A percentile compares a stretch with the other conserved stretches of the same genome.
Conservation (phyloP, 2,797 vertebrate genomes). For the Lemur catta region DNA sequence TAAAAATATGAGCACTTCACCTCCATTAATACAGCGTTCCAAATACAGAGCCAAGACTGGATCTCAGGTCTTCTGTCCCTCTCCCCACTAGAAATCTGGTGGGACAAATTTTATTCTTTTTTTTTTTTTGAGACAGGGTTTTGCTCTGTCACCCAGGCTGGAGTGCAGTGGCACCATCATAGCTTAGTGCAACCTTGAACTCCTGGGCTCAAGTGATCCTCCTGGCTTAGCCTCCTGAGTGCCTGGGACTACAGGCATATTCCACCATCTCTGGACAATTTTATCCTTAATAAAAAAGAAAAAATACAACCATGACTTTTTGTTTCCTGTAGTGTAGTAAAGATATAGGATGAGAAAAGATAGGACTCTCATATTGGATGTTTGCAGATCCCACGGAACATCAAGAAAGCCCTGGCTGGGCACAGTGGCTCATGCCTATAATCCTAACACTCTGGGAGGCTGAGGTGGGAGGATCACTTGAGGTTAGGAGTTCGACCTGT, state of each 20-base stretch:
- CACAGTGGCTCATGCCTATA: no score
- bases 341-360: constrained; percentile 7
- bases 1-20: not conserved
- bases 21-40: not conserved
- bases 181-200: not conserved
- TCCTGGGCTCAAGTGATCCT: not conserved
- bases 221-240: not conserved
- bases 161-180: not conserved
- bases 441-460: no score
- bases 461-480: no score
- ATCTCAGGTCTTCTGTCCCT: not conserved
- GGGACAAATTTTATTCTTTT: not conserved
- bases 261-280: not conserved
- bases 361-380: not conserved
- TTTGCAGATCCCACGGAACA: not conserved
- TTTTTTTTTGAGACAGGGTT: not conserved
- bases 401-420: not conserved
- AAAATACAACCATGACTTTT: not conserved
- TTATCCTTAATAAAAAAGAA: not conserved
- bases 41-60: not conserved
- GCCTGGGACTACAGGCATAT: not conserved
- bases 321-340: not conserved
- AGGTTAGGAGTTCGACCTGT: no score
- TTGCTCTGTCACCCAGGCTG: not conserved
- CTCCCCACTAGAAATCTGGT: not conserved